Evolutionary conservation across 2,113 vertebrate species (phyloP).

Genomic region (Lethenteron reissneri): DNA sequence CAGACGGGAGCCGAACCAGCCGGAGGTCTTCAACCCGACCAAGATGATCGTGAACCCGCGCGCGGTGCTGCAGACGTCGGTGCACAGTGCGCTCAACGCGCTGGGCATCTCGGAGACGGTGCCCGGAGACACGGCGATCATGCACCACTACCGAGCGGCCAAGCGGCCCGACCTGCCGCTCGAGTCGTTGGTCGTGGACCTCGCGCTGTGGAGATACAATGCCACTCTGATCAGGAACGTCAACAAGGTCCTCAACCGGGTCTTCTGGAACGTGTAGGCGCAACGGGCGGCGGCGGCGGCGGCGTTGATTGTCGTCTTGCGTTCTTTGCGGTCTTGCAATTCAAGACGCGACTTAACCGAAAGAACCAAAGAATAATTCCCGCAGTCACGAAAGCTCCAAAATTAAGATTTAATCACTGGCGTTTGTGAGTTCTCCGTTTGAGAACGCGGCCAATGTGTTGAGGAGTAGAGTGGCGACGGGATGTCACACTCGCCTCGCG

Average conservation of each 20-base stretch:
- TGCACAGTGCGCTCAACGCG: slow-evolving; percentile 15
- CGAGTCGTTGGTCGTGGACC: slow-evolving; percentile 17
- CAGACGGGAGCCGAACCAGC: slow-evolving; percentile 11
- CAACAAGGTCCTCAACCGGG: slow-evolving; percentile 15
- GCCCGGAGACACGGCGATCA: slow-evolving; percentile 15
- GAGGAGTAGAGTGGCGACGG: too few species aligned
- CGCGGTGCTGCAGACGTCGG: slow-evolving; percentile 17
- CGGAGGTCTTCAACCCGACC: slow-evolving; percentile 11
- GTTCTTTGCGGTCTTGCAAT: too few species aligned
- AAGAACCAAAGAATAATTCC: too few species aligned
- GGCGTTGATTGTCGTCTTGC: too few species aligned
- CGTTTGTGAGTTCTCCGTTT: too few species aligned
- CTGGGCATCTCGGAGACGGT: slow-evolving; percentile 12
- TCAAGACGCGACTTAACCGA: too few species aligned
- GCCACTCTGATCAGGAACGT: slow-evolving; percentile 17
- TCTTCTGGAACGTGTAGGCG: accelerated
- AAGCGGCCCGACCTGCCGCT: slow-evolving; percentile 14
- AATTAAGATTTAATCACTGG: too few species aligned
- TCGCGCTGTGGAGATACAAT: slow-evolving; percentile 16
- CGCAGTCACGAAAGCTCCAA: too few species aligned
- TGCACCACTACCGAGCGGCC: slow-evolving; percentile 19
- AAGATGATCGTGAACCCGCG: slow-evolving; percentile 19
- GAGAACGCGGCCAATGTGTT: too few species aligned
- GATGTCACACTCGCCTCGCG: too few species aligned
- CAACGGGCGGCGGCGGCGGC: too few species aligned